Evolutionary conservation across 2,113 vertebrate genomes (phyloP), one percentile per base, ranked within the genome.

Genomic region (Vireo altiloquus): DNA sequence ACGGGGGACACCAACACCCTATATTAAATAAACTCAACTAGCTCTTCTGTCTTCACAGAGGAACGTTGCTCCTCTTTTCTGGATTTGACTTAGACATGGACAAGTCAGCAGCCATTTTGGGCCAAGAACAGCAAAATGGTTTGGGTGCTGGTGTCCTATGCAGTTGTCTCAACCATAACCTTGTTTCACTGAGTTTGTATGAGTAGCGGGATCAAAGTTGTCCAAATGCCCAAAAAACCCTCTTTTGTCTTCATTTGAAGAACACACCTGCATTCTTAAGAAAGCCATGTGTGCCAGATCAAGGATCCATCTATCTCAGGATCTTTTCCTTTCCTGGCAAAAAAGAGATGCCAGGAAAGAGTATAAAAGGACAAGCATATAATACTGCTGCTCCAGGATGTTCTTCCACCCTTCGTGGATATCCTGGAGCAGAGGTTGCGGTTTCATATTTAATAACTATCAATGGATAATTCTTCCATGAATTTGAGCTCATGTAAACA

Each of bases 371-470:
- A 59, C 82, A 95, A 30, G 56, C 35, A 90, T 89, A 88, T 90
- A 95, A 93, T 81, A 78, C 69, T 78, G 82, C 63, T 90, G 94
- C 82, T 94, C 19, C 52, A 64, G 86, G 94, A 95, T 82, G 76
- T 92, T 95, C 96, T 97, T 90, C 60, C 82, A 92, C 35, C 47
- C 92, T 93, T 77, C 60, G 49, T 74, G 80, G 92, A 89, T 97
- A 89, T 94, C 95, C 96, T 28, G 86, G 68, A 95, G 96, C 91
- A 93, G 90, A 94, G 80, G 44, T 40, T 94, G 96, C 0, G 83
- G 94, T 96, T 97, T 97, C 27, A 1, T 64, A 37, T 86, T 95
- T 97, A 95, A 96, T 95, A 95, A 96, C 44, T 90, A 90, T 89
- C 95, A 94, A 95, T 96, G 72, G 89, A 90, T 97, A 87, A 87